Evolutionary conservation across 2,113 vertebrate species (phyloP).

Genomic region (Heteronetta atricapilla): DNA sequence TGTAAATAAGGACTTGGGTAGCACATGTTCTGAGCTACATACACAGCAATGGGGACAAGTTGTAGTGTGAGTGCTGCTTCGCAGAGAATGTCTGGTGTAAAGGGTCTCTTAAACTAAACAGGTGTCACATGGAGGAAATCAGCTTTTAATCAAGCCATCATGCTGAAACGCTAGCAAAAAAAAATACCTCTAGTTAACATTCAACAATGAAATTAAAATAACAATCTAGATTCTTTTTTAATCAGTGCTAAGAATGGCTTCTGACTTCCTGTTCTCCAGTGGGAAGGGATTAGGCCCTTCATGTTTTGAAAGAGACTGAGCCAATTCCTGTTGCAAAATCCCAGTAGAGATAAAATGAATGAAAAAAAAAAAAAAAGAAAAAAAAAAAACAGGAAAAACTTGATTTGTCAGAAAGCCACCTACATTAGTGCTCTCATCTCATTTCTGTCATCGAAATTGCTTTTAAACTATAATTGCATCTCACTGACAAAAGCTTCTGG

Average conservation of each 20-base stretch:
- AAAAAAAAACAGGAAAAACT: background rate
- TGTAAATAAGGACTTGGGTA: background rate
- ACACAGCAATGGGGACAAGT: background rate
- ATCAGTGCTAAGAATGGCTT: slow-evolving; percentile 38
- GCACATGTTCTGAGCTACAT: background rate
- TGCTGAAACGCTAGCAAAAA: background rate
- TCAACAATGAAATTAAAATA: slow-evolving; percentile 29
- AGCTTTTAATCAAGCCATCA: background rate
- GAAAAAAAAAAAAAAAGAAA: slow-evolving; percentile 22
- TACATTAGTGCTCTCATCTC: background rate
- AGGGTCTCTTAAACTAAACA: background rate
- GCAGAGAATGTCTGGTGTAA: background rate
- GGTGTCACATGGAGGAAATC: background rate
- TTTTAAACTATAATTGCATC: slow-evolving; percentile 38
- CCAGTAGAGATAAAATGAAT: slow-evolving; percentile 20
- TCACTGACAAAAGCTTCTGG: slow-evolving; percentile 49
- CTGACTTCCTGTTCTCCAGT: slow-evolving; percentile 46
- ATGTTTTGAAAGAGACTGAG: background rate
- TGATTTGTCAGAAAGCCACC: slow-evolving; percentile 19
- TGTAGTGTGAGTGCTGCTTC: background rate
- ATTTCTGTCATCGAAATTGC: slow-evolving; percentile 1
- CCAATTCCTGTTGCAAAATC: slow-evolving; percentile 43
- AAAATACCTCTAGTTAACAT: background rate
- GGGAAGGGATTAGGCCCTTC: slow-evolving; percentile 35
- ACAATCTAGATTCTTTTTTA: background rate